Conservation (phyloP, 1,140 invertebrate genomes). For the Belonocnema kinseyi region DNA sequence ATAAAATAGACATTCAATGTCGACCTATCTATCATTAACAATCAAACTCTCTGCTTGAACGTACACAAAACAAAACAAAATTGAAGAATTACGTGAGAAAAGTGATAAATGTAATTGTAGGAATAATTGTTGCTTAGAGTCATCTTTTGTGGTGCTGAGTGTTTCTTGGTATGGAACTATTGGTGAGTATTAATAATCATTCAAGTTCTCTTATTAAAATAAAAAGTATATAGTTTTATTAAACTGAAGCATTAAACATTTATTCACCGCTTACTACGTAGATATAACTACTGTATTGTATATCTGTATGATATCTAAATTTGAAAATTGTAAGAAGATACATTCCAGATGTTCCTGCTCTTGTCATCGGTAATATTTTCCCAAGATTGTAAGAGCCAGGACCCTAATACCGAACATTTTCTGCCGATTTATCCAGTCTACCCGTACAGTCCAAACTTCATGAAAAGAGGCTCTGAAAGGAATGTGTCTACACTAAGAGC, state of each 20-base stretch:
- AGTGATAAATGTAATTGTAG: constrained; percentile 45
- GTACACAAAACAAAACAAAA: constrained; percentile 51
- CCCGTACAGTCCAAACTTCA: constrained; percentile 69
- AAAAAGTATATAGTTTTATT: too few relatives aligned
- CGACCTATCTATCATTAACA: constrained; percentile 67
- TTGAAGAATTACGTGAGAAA: constrained; percentile 37
- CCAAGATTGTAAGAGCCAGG: constrained; percentile 52
- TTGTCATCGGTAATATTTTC: constrained; percentile 58
- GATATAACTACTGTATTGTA: too few relatives aligned
- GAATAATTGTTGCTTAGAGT: constrained; percentile 34
- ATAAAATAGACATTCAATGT: constrained; percentile 76
- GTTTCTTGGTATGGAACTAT: constrained; percentile 58
- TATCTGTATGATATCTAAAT: too few relatives aligned
- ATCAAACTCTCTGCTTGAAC: constrained; percentile 50
- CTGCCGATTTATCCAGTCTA: constrained; percentile 70
- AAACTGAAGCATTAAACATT: background rate
- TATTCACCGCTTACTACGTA: too few relatives aligned
- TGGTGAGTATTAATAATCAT: constrained; percentile 58
- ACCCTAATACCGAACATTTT: constrained; percentile 69
- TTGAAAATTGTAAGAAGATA: too few relatives aligned
- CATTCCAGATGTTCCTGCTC: constrained; percentile 63
- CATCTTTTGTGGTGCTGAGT: constrained; percentile 20
- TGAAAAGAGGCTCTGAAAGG: constrained; percentile 65
- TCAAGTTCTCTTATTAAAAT: background rate
- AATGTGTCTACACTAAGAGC: constrained; percentile 57